phyloP scores from a whole-genome alignment of 2,113 vertebrate genomes.

The Oplegnathus fasciatus region DNA sequence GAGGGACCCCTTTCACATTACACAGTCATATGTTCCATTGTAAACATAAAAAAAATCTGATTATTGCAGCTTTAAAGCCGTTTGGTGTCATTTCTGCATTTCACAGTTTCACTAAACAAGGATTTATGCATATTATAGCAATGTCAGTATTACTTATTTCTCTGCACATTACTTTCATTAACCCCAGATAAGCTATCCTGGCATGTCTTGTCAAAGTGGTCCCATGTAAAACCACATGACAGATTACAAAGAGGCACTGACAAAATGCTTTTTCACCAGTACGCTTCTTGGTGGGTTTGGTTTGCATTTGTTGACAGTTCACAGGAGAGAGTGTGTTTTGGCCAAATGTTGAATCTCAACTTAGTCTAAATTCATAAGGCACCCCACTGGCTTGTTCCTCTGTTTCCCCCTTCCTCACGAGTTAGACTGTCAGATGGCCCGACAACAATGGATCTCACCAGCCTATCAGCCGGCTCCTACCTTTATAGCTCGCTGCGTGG shows the following conservation, averaged over 20 bases:
- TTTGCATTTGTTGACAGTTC: conserved; percentile 79
- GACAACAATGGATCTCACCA: conserved; percentile 79
- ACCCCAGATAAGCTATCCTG: conserved; percentile 41
- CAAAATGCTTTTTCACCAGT: conserved; percentile 48
- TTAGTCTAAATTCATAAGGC: conserved; percentile 85
- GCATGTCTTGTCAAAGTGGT: conserved; percentile 50
- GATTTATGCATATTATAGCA: background rate
- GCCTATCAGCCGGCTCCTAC: conserved; percentile 76
- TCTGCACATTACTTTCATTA: conserved; percentile 53
- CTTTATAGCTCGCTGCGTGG: conserved; percentile 76
- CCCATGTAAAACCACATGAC: conserved; percentile 53
- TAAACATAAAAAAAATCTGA: background rate
- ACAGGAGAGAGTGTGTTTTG: conserved; percentile 71
- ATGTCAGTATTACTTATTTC: conserved; percentile 4
- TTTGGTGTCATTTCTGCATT: background rate
- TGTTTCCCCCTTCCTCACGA: conserved; percentile 71
- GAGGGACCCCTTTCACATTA: background rate
- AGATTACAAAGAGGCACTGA: conserved; percentile 63
- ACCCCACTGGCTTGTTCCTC: conserved; percentile 74
- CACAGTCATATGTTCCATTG: background rate
- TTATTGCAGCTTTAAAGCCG: conserved; percentile 8
- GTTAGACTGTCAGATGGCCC: conserved; percentile 81
- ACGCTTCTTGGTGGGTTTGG: conserved; percentile 58
- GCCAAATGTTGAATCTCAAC: conserved; percentile 79
- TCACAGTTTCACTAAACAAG: conserved; percentile 2